These are phyloP conservation scores for Tubiluchus corallicola DNA, from an alignment of 2,888 invertebrate species.

Conservation along the genomic window DNA sequence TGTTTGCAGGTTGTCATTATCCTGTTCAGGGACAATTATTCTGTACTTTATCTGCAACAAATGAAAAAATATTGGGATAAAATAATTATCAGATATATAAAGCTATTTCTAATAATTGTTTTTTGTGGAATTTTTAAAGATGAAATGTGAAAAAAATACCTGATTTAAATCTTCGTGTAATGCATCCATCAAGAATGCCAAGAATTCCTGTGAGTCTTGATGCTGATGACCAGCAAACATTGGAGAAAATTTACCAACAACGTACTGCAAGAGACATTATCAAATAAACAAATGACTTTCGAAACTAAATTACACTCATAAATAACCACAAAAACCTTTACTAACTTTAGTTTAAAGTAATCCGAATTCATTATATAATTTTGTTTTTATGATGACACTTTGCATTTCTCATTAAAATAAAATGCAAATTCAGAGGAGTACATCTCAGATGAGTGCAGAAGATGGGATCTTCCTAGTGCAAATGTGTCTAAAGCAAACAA, in stretches of 20 bases:
- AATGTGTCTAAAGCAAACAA: too few relatives aligned
- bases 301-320: neutral
- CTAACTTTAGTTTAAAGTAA: too few relatives aligned
- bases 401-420: too few relatives aligned
- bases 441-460: too few relatives aligned
- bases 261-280: conserved; percentile 34
- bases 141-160: conserved; percentile 22
- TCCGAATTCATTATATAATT: too few relatives aligned
- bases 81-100: neutral
- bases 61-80: neutral
- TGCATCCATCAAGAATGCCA: conserved; percentile 69
- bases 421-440: too few relatives aligned
- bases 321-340: too few relatives aligned
- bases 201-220: conserved; percentile 77
- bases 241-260: conserved; percentile 54
- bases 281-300: neutral
- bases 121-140: conserved; percentile 10
- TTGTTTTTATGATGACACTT: too few relatives aligned
- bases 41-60: conserved; percentile 13
- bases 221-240: conserved; percentile 44
- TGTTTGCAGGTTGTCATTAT: conserved; percentile 25
- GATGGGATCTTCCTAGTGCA: too few relatives aligned
- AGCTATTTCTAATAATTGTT: conserved; percentile 4
- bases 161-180: conserved; percentile 63
- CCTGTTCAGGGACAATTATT: conserved; percentile 23